Base-by-base conservation (phyloP, 2,113 vertebrate genomes). In the Tringa solitaria region DNA sequence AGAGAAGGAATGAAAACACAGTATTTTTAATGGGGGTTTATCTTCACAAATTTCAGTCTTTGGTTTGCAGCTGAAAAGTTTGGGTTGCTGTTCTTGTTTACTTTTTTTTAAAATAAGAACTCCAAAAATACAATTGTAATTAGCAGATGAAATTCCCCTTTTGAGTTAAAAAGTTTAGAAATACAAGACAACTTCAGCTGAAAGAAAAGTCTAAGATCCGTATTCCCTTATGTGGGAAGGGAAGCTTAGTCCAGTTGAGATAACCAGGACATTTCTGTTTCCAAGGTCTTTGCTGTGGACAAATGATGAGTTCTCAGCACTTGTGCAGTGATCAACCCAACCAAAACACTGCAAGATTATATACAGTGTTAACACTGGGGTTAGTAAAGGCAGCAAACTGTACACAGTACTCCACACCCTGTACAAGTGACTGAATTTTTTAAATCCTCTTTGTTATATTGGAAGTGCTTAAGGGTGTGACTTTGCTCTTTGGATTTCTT, bases 151-250 rank as follows among this genome's bases (percentile, higher is more conserved):
- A 61, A 61, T 69, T 57, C 24, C n/a, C n/a, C 13, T 53, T 73
- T 69, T 69, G 35, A 53, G 41, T 77, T 74, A 16, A 68, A n/a
- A 39, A 53, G 30, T 53, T 78, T 41, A 74, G 56, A 78, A 70
- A 65, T n/a, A 24, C 22, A 39, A 48, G 27, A 22, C 22, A 60
- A 6, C 12, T 63, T 67, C 37, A 83, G 45, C 69, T 33, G 26
- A 54, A 83, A 72, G 39, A 41, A 30, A 13, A 43, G 20, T 28
- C 24, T 32, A 14, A 14, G 50, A 70, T 22, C 41, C 11, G 16
- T 22, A 8, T 46, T 83, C 27, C 23, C 18, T 82, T 41, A 50
- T 0, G 0, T 41, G n/a, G n/a, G n/a, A n/a, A n/a, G n/a, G n/a
- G n/a, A 54, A 11, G 10, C 89, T 92, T 51, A 85, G 33, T 18